A percentile compares a stretch with the other conserved stretches of the same genome.
phyloP scores from a whole-genome alignment of 1,140 invertebrate genomes.

The Ooceraea biroi region DNA sequence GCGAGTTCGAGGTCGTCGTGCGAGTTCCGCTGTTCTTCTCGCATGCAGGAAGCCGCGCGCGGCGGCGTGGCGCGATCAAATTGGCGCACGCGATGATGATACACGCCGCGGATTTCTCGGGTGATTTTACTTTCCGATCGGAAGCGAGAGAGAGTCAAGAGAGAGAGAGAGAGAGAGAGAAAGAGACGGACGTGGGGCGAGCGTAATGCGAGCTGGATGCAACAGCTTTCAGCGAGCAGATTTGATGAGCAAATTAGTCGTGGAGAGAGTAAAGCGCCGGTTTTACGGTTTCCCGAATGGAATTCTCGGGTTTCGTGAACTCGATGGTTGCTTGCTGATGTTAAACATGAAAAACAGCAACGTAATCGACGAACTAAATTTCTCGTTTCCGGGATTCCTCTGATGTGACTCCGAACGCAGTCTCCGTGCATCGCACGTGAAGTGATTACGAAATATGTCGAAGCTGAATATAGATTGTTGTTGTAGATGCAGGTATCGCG shows the following conservation, averaged over 20 bases:
- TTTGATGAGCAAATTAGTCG: constrained; percentile 23
- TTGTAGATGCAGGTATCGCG: not conserved
- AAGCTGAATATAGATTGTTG: constrained; percentile 19
- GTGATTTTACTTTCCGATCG: constrained; percentile 53
- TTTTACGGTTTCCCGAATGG: not conserved
- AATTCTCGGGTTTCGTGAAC: not conserved
- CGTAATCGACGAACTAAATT: constrained; percentile 4
- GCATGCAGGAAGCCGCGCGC: not conserved
- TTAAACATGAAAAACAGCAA: constrained; percentile 15
- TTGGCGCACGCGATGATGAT: constrained; percentile 35
- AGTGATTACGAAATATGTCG: constrained; percentile 28
- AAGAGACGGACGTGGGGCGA: not conserved
- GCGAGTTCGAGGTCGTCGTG: constrained; percentile 38
- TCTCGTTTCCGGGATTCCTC: constrained; percentile 7
- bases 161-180: not conserved
- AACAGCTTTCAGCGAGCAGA: too few relatives aligned
- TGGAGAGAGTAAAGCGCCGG: not conserved
- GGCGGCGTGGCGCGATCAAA: constrained; percentile 16
- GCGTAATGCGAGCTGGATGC: not conserved
- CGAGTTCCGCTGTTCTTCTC: constrained; percentile 21
- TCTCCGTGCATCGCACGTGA: not conserved
- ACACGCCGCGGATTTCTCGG: not conserved
- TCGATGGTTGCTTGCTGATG: not conserved
- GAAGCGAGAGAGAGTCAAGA: not conserved
- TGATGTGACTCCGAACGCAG: not conserved